Conservation (phyloP, 2,113 vertebrate species). For the Candoia aspera region DNA sequence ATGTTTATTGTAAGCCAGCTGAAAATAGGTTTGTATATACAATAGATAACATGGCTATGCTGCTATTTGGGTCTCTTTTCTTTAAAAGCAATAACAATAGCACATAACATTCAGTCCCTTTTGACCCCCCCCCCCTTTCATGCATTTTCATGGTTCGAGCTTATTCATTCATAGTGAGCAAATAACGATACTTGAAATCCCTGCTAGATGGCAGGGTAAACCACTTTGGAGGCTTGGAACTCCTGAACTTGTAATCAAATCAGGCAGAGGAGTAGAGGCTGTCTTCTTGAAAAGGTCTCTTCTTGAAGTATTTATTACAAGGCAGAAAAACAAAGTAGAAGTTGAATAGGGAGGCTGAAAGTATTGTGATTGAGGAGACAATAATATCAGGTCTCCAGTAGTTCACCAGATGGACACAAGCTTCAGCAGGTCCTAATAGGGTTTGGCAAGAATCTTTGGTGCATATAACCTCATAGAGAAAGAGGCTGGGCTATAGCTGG, state of each 20-base stretch:
- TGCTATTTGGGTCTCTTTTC: neutral
- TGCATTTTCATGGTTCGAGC: neutral
- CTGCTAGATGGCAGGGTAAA: constrained; percentile 30
- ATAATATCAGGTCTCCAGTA: neutral
- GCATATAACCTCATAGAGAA: too few species aligned
- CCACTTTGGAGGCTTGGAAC: neutral
- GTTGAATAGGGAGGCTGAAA: too few species aligned
- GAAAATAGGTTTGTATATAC: neutral
- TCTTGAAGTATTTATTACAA: neutral
- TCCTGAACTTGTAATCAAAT: neutral
- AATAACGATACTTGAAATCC: constrained; percentile 3
- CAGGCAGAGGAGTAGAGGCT: neutral
- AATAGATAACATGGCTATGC: neutral
- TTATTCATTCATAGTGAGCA: neutral
- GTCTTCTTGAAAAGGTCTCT: neutral
- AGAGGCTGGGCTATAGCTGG: too few species aligned
- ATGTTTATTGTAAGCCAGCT: neutral
- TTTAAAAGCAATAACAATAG: neutral
- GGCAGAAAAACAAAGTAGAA: neutral
- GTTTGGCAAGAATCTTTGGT: neutral
- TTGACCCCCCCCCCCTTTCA: neutral
- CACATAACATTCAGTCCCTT: neutral
- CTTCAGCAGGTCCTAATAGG: neutral
- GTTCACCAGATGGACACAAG: neutral
- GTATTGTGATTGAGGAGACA: neutral